Conservation (phyloP, 2,113 vertebrate genomes). For the Trematomus loennbergii region DNA sequence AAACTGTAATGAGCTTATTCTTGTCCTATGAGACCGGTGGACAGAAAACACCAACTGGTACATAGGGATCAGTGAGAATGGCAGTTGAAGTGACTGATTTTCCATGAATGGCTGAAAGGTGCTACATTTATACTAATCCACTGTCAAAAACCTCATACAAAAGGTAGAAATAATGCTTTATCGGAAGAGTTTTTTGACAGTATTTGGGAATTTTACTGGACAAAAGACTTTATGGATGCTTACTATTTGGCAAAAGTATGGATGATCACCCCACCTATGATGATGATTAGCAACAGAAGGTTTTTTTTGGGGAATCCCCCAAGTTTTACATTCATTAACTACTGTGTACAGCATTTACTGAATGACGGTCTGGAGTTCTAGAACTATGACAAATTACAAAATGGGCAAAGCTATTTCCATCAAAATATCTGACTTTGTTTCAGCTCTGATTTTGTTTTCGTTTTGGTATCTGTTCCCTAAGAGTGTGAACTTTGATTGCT, state of each 20-base stretch:
- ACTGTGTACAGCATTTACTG: neutral
- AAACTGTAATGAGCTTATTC: too few species aligned
- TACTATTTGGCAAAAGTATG: neutral
- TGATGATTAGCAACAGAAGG: neutral
- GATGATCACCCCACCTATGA: neutral
- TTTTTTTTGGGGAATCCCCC: neutral
- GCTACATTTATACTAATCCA: neutral
- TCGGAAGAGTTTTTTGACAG: neutral
- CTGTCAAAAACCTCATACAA: too few species aligned
- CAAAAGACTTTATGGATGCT: neutral
- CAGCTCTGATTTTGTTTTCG: neutral
- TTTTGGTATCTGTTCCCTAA: neutral
- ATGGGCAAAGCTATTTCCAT: neutral
- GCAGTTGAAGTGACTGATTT: neutral
- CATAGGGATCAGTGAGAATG: neutral
- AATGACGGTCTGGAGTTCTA: neutral
- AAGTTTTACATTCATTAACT: too few species aligned
- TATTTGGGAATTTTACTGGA: neutral
- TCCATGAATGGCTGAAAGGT: neutral
- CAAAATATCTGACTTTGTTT: neutral
- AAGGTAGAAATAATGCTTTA: neutral
- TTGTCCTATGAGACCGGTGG: neutral
- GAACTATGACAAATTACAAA: neutral
- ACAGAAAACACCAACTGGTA: neutral
- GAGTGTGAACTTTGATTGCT: constrained; percentile 2